Percentiles rank a stretch among this genome's conserved stretches.
Evolutionary conservation across 2,797 vertebrate species (phyloP).

Genomic region (Argentina silus): DNA sequence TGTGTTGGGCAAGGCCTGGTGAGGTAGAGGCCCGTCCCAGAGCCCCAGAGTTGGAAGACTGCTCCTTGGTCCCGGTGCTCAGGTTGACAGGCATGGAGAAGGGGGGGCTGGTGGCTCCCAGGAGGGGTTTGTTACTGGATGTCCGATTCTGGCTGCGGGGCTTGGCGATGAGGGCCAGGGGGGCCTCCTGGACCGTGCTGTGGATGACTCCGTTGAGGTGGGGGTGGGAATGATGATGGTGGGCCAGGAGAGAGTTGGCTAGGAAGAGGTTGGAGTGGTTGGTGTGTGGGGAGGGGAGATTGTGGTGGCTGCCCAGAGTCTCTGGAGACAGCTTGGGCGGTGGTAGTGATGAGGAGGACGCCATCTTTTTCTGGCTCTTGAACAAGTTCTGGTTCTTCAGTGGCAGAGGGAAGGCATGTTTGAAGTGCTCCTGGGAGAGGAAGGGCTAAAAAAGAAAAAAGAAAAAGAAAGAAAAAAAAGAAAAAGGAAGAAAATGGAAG

Average conservation of each 20-base stretch:
- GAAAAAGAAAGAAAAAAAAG: constrained; percentile 28
- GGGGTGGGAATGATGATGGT: constrained; percentile 78
- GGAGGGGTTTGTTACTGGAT: constrained; percentile 73
- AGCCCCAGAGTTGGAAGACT: constrained; percentile 64
- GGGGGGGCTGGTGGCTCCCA: constrained; percentile 69
- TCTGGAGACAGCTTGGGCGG: constrained; percentile 74
- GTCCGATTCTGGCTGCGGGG: constrained; percentile 78
- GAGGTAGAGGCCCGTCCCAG: constrained; percentile 70
- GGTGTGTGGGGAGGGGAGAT: constrained; percentile 75
- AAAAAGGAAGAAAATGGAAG: constrained; percentile 36
- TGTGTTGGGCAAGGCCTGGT: constrained; percentile 63
- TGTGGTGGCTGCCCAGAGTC: constrained; percentile 77
- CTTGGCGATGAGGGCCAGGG: constrained; percentile 91
- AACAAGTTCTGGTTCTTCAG: constrained; percentile 80
- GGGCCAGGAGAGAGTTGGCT: constrained; percentile 82
- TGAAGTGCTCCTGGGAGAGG: constrained; percentile 83
- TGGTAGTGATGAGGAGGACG: constrained; percentile 70
- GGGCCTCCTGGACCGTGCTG: constrained; percentile 87
- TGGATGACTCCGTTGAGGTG: constrained; percentile 84
- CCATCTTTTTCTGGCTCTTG: constrained; percentile 81
- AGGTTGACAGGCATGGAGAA: constrained; percentile 84
- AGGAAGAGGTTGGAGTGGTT: constrained; percentile 88
- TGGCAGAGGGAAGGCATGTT: constrained; percentile 80
- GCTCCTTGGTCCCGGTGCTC: constrained; percentile 80
- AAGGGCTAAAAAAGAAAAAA: constrained; percentile 57